Conservation (phyloP, 1,140 invertebrate species). For the Rhopalosiphum maidis region DNA sequence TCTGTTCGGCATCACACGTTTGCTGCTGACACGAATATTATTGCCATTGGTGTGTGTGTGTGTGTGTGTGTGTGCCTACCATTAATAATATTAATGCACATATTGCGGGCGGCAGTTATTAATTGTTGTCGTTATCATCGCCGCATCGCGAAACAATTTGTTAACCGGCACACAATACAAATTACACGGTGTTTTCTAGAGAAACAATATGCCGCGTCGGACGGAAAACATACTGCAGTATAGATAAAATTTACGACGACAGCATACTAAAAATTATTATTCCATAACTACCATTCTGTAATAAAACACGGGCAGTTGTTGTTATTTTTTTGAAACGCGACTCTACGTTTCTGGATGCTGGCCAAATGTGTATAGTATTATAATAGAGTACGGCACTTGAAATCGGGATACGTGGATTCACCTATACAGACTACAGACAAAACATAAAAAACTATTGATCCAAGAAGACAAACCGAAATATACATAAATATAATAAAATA, state of each 20-base stretch:
- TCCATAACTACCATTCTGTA: not conserved
- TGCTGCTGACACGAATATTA: not conserved
- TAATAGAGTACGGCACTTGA: not conserved
- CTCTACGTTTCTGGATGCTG: not conserved
- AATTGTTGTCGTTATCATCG: not conserved
- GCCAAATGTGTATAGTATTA: not conserved
- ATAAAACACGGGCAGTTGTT: not conserved
- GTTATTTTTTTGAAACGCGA: not conserved
- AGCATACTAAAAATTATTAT: not conserved
- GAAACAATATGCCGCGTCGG: not conserved
- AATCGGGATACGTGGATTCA: not conserved
- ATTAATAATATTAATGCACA: not conserved
- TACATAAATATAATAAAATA: not conserved
- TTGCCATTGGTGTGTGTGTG: not conserved
- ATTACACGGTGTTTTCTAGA: not conserved
- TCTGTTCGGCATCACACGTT: not conserved
- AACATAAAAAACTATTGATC: slow-evolving; percentile 3
- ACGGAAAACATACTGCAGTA: not conserved
- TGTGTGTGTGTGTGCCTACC: not conserved
- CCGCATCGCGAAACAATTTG: not conserved
- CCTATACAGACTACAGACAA: not conserved
- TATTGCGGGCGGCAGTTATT: not conserved
- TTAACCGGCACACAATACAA: slow-evolving; percentile 5
- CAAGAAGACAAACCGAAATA: not conserved
- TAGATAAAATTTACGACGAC: not conserved